These are phyloP conservation scores for Spheniscus humboldti DNA, from an alignment of 2,797 vertebrate species.

Conservation along the genomic window DNA sequence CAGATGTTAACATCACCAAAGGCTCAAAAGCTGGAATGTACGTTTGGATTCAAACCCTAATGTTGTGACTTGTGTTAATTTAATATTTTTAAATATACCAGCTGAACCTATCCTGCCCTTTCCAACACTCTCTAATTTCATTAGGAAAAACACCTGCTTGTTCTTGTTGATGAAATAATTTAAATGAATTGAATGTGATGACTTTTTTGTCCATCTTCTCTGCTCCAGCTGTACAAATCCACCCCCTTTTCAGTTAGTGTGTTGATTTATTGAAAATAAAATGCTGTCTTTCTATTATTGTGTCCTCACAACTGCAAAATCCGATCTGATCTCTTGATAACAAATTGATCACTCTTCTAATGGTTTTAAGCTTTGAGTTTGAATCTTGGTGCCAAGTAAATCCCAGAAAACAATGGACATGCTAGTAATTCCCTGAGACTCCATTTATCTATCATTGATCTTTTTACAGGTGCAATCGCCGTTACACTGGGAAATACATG, in stretches of 20 bases:
- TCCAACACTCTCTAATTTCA: not conserved
- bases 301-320: not conserved
- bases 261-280: not conserved
- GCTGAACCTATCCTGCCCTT: not conserved
- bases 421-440: not conserved
- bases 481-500: not conserved
- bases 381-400: not conserved
- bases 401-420: not conserved
- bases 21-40: not conserved
- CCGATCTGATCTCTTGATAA: not conserved
- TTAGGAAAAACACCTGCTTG: not conserved
- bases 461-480: not conserved
- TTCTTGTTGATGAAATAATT: not conserved
- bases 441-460: not conserved
- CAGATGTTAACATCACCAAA: not conserved
- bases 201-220: not conserved
- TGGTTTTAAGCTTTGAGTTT: not conserved
- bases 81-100: not conserved
- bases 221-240: not conserved
- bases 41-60: not conserved
- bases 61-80: not conserved
- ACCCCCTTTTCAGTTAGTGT: not conserved
- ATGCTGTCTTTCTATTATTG: not conserved
- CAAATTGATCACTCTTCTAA: not conserved
- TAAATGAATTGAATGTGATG: not conserved